Base-by-base conservation (phyloP, 2,113 vertebrate species). In the Poecilia latipinna region DNA sequence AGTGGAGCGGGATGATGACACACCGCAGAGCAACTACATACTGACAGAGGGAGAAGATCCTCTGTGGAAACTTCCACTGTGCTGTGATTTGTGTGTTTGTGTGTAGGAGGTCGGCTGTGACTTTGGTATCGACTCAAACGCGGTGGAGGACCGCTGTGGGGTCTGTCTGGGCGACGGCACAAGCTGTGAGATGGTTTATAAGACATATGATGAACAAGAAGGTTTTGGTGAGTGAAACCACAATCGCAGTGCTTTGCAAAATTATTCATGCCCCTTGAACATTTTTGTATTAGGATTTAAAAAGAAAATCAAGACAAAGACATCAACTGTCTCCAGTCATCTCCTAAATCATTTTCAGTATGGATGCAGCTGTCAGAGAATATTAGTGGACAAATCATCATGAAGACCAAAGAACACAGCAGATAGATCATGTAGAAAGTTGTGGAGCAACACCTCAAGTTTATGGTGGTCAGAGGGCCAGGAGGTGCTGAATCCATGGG, bases 121-220 rank as follows among this genome's bases (percentile, higher is more conserved):
- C 94, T 96, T 95, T 74, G 97, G 97, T 84, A 98, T 99, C 10
- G 95, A 96, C 86, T 99, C 98, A 24, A 98, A 96, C 0, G 97
- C 98, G 0, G 94, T 95, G 3, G 98, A 99, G 88, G 98, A 99
- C 77, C 95, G 93, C 61, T 99, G 98, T 60, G 98, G 98, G 1
- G 95, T 99, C 63, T 99, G 98, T 87, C 91, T 97, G 11, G 97
- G 97, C 26, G 95, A 99, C 0, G 96, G 97, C 69, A 96, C 95
- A 72, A 95, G 95, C 89, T 99, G 98, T 87, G 95, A 73, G 84
- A 98, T 94, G 0, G 92, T 99, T 83, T 95, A 92, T 75, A 96
- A 95, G 90, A 87, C 85, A 12, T 99, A 97, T 90, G 94, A 96
- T 77, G 94, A 95, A 78, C 96, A 90, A 61, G 96, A 97, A 86